Conservation (phyloP, 2,113 vertebrate genomes). For the Pseudopodoces humilis region DNA sequence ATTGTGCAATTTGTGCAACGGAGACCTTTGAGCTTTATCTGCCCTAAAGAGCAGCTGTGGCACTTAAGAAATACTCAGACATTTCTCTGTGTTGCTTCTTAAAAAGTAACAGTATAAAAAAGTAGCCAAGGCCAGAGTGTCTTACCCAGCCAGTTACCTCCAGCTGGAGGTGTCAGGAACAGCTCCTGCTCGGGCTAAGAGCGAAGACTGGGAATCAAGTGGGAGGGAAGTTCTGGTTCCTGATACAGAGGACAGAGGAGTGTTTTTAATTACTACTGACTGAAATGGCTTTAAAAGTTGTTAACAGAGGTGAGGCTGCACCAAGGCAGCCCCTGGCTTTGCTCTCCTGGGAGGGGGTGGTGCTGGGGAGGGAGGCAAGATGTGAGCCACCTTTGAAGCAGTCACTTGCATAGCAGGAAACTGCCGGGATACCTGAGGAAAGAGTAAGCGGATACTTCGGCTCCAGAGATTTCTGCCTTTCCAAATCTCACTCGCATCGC, state of each 20-base stretch:
- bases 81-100: background rate
- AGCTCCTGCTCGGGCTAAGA: background rate
- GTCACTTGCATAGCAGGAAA: slow-evolving; percentile 69
- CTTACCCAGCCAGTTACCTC: background rate
- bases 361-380: background rate
- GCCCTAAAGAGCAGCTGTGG: background rate
- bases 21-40: background rate
- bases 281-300: background rate
- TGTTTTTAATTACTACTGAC: background rate
- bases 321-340: background rate
- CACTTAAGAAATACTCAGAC: slow-evolving; percentile 1
- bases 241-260: background rate
- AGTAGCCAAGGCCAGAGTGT: background rate
- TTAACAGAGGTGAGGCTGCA: background rate
- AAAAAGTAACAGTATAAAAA: background rate
- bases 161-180: background rate
- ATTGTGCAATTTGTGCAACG: background rate
- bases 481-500: background rate
- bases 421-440: slow-evolving; percentile 36
- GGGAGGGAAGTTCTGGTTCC: background rate
- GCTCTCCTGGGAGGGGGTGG: background rate
- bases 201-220: background rate
- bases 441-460: background rate
- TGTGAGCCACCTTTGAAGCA: slow-evolving; percentile 24
- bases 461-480: background rate